These are phyloP conservation scores for Trichonephila clavata DNA, from an alignment of 1,140 invertebrate species.

Conservation along the genomic window DNA sequence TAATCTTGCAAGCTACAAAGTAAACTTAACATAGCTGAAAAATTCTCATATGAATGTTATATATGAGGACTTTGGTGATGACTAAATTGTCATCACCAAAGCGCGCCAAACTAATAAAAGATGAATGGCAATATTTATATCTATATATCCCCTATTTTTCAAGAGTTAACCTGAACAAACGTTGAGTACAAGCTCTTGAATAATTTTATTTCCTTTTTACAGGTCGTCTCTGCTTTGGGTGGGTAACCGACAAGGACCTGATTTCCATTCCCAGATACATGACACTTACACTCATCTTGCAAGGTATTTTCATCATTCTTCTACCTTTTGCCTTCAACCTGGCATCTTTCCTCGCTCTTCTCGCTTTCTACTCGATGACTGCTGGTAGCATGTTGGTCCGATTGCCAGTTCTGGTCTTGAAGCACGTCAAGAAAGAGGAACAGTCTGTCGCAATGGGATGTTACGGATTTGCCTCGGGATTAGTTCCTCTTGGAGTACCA, in stretches of 20 bases:
- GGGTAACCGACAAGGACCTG: conserved; percentile 66
- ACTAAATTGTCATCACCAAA: too few relatives aligned
- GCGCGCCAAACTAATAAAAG: too few relatives aligned
- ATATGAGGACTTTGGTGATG: too few relatives aligned
- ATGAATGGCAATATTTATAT: too few relatives aligned
- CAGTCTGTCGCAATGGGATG: conserved; percentile 75
- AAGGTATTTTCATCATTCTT: conserved; percentile 45
- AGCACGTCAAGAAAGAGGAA: conserved; percentile 75
- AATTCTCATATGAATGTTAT: too few relatives aligned
- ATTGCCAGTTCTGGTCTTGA: conserved; percentile 76
- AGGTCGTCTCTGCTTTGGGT: conserved; percentile 72
- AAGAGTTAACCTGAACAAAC: too few relatives aligned
- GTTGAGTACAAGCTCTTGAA: not conserved
- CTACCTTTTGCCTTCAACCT: conserved; percentile 30
- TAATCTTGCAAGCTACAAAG: too few relatives aligned
- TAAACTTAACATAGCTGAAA: too few relatives aligned
- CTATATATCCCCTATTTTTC: too few relatives aligned
- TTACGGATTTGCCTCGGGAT: conserved; percentile 71
- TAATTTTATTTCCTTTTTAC: not conserved
- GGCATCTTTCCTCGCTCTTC: not conserved
- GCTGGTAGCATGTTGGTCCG: conserved; percentile 72
- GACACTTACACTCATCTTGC: conserved; percentile 35
- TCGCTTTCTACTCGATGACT: conserved; percentile 68
- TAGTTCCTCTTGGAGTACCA: conserved; percentile 73
- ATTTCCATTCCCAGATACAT: conserved; percentile 64